Evolutionary conservation across 2,797 vertebrate genomes (phyloP).

Genomic region (Diplodus sargus): DNA sequence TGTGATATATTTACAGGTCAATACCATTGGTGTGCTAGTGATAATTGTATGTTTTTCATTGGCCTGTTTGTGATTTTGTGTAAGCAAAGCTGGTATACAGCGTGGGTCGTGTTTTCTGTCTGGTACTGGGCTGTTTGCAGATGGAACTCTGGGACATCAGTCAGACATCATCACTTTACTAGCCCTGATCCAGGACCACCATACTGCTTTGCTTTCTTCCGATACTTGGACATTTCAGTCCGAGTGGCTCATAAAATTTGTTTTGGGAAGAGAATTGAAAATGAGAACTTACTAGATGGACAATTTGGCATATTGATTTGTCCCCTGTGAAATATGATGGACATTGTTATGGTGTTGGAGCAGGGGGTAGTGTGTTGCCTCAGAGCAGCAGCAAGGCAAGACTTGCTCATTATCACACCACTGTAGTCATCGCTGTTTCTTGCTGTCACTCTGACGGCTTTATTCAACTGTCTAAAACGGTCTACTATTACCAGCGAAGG

Average conservation of each 20-base stretch:
- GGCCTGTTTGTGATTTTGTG: constrained; percentile 64
- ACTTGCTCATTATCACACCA: too few species aligned
- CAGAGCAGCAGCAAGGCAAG: too few species aligned
- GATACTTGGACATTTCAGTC: constrained; percentile 2
- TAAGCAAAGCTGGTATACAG: constrained; percentile 40
- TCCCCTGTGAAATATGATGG: too few species aligned
- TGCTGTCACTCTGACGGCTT: too few species aligned
- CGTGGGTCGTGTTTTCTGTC: constrained; percentile 28
- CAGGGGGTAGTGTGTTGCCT: too few species aligned
- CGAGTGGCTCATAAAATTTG: background rate
- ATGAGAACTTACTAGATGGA: background rate
- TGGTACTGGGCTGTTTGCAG: constrained; percentile 11
- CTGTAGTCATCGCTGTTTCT: too few species aligned
- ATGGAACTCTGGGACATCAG: constrained; percentile 13
- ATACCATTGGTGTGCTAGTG: constrained; percentile 69
- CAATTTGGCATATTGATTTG: too few species aligned
- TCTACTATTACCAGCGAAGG: too few species aligned
- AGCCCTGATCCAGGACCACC: constrained; percentile 30
- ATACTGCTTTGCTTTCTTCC: background rate
- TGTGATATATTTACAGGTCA: constrained; percentile 64
- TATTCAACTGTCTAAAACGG: too few species aligned
- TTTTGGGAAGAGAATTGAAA: background rate
- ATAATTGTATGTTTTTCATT: constrained; percentile 57
- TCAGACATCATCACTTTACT: background rate
- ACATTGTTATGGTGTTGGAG: too few species aligned